Percentiles rank a stretch among this genome's conserved stretches.
These are phyloP conservation scores for Cephus nigrinus DNA, from an alignment of 2,888 invertebrate species.

Conservation along the genomic window DNA sequence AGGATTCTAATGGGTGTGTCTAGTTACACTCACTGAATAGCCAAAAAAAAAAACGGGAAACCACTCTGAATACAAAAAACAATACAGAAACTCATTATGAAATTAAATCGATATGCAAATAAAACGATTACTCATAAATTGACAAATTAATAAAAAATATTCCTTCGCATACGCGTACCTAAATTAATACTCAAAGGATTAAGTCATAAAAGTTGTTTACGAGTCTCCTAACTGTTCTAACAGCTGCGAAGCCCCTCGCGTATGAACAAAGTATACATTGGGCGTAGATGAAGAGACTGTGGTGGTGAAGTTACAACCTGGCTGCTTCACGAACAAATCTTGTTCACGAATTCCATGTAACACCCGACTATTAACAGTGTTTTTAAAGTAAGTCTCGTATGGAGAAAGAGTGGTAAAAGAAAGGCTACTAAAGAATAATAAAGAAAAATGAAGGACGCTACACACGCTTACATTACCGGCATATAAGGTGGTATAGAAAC, in stretches of 20 bases:
- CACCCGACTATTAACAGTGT: not conserved
- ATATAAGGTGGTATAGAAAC: not conserved
- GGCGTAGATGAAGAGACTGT: not conserved
- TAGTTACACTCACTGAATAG: not conserved
- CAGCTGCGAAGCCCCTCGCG: not conserved
- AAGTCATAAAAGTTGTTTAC: not conserved
- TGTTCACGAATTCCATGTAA: not conserved
- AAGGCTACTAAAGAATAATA: not conserved
- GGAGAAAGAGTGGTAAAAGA: not conserved
- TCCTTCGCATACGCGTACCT: not conserved
- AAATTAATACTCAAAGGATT: not conserved
- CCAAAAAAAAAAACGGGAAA: not conserved
- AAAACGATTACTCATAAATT: not conserved
- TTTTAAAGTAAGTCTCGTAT: not conserved
- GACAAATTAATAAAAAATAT: not conserved
- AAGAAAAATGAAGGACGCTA: not conserved
- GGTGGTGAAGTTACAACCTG: not conserved
- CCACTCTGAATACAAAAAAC: not conserved
- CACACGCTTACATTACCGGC: not conserved
- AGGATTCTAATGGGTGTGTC: conserved; percentile 10
- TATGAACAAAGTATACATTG: not conserved
- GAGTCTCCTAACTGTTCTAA: not conserved
- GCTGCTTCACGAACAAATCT: not conserved
- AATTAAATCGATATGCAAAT: not conserved
- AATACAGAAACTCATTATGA: not conserved